Base-by-base conservation (phyloP, 2,113 vertebrate genomes). In the Siniperca chuatsi region DNA sequence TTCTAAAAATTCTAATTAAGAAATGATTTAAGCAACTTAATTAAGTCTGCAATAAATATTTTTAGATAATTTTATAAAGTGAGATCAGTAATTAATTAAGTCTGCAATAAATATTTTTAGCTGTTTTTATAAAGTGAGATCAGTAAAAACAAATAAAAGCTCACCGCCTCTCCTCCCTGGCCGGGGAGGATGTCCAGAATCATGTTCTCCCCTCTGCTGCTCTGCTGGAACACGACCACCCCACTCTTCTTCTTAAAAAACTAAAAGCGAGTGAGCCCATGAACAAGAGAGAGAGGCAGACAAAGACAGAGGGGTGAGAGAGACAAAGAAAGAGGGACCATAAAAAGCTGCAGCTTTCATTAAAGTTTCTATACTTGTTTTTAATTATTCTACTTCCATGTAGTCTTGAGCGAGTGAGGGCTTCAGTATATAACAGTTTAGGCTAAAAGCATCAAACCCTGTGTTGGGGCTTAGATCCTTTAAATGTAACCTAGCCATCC, bases 171-270 rank as follows among this genome's bases (percentile, higher is more conserved):
- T 82, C 91, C 92, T 64, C 97, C 93, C 50, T 94, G 81, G 88
- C 84, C 88, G 71, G 74, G 57, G 66, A 93, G 50, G 84, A 99
- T 97, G 62, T 99, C 96, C 88, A 99, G 93, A n/a, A 99, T 97
- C 96, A 97, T 97, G 94, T 98, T 99, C 90, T 99, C 98, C 89
- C 98, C 98, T 83, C 98, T 95, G 94, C 98, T 99, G 94, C 96
- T 97, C 92, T 99, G 98, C 92, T 99, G 98, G 94, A 99, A 99
- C 78, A 99, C 98, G 55, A 98, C 95, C 70, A 99, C 98, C 0
- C 97, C 98, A 35, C 84, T 94, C 96, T 99, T 99, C 95, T 95
- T 99, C 90, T 97, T 97, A 86, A 90, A 97, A 88, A 97, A 99
- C 98, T 99, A 82, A 6, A 76, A 72, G 54, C 0, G 23, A 78